Evolutionary conservation across 2,888 invertebrate species (phyloP).

Genomic region (Nomada goodeniana): DNA sequence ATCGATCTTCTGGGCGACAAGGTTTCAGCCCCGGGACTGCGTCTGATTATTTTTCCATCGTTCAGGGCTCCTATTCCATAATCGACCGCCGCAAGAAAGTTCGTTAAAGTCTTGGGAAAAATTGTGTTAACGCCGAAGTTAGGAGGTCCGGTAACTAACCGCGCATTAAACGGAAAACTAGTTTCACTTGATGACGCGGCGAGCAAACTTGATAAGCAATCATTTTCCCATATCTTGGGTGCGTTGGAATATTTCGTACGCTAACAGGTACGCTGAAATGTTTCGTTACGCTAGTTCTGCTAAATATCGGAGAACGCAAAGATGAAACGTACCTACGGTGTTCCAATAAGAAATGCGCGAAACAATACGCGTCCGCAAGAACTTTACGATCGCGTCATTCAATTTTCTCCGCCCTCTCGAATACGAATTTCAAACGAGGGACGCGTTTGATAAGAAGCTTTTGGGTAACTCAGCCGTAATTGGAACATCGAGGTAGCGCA

Average conservation of each 20-base stretch:
- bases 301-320: too few relatives aligned
- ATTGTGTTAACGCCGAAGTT: slow-evolving; percentile 31
- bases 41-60: slow-evolving; percentile 44
- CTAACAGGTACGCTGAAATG: too few relatives aligned
- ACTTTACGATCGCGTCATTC: slow-evolving; percentile 31
- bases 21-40: background rate
- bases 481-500: slow-evolving; percentile 51
- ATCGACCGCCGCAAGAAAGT: slow-evolving; percentile 15
- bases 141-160: background rate
- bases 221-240: too few relatives aligned
- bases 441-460: slow-evolving; percentile 40
- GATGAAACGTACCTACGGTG: too few relatives aligned
- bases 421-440: background rate
- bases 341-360: background rate
- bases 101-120: slow-evolving; percentile 36
- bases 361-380: background rate
- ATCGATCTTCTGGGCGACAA: slow-evolving; percentile 15
- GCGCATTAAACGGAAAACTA: slow-evolving; percentile 13
- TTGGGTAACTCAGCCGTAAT: slow-evolving; percentile 38
- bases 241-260: too few relatives aligned
- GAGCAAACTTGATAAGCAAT: background rate
- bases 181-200: slow-evolving; percentile 7
- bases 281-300: too few relatives aligned
- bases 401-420: slow-evolving; percentile 17
- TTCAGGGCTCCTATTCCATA: background rate